Evolutionary conservation across 2,888 invertebrate genomes (phyloP).

Genomic region (Erebia ligea): DNA sequence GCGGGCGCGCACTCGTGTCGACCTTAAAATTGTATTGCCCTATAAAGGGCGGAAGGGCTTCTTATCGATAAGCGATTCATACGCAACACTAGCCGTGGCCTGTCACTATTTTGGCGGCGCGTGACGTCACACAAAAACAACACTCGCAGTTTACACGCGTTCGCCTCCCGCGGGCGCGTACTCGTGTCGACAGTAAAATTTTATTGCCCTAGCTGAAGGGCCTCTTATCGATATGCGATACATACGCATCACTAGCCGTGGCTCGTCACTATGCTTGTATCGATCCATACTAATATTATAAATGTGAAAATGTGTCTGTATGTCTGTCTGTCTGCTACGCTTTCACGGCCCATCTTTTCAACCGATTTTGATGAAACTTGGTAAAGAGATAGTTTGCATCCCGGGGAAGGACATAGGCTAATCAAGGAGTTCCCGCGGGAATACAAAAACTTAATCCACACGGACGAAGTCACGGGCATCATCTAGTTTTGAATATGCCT

Average conservation of each 20-base stretch:
- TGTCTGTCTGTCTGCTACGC: no score
- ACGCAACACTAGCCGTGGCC: background rate
- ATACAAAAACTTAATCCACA: no score
- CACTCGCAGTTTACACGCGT: background rate
- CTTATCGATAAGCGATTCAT: background rate
- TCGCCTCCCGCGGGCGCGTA: background rate
- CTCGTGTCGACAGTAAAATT: conserved; percentile 10
- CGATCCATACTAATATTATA: no score
- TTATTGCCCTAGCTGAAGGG: background rate
- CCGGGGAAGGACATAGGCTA: no score
- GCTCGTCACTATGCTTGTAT: background rate
- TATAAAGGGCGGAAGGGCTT: background rate
- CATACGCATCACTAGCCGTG: background rate
- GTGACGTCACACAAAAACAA: background rate
- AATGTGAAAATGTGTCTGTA: no score
- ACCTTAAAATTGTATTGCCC: background rate
- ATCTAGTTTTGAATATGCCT: no score
- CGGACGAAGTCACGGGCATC: no score
- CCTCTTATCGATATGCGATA: background rate
- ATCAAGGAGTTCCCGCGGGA: no score
- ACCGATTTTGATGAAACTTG: no score
- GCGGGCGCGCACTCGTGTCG: conserved; percentile 1
- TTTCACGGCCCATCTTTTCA: no score
- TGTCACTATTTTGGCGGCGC: background rate
- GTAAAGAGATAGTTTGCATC: no score